These are phyloP conservation scores for Rhorus exstirpatorius DNA, from an alignment of 2,888 invertebrate species.

Conservation along the genomic window DNA sequence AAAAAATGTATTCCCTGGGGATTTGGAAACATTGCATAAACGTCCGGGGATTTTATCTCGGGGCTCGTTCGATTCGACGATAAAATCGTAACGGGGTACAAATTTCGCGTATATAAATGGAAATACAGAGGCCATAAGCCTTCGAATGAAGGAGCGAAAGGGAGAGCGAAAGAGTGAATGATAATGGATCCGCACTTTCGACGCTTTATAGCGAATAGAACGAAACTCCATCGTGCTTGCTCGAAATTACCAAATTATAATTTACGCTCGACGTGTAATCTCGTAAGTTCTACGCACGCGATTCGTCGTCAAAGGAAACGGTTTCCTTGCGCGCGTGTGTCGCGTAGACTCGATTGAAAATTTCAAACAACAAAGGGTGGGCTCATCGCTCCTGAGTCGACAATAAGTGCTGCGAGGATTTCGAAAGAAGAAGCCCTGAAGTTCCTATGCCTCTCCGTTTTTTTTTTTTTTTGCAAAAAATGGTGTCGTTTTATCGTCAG, in stretches of 20 bases:
- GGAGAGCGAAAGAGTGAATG: background rate
- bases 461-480: background rate
- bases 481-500: background rate
- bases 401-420: background rate
- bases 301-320: too few relatives aligned
- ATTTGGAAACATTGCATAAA: slow-evolving; percentile 35
- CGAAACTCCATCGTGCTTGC: slow-evolving; percentile 6
- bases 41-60: slow-evolving; percentile 5
- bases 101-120: background rate
- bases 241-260: too few relatives aligned
- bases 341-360: too few relatives aligned
- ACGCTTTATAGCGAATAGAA: background rate
- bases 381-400: too few relatives aligned
- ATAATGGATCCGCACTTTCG: too few relatives aligned
- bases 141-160: background rate
- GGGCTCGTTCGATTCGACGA: slow-evolving; percentile 22
- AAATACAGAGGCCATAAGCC: background rate
- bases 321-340: background rate
- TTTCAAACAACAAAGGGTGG: too few relatives aligned
- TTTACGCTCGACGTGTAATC: too few relatives aligned
- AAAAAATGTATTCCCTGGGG: background rate
- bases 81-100: slow-evolving; percentile 5
- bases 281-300: too few relatives aligned
- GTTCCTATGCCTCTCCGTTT: too few relatives aligned
- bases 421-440: background rate